Evolutionary conservation across 2,113 vertebrate species (phyloP).

Genomic region (Neolamprologus sp.): DNA sequence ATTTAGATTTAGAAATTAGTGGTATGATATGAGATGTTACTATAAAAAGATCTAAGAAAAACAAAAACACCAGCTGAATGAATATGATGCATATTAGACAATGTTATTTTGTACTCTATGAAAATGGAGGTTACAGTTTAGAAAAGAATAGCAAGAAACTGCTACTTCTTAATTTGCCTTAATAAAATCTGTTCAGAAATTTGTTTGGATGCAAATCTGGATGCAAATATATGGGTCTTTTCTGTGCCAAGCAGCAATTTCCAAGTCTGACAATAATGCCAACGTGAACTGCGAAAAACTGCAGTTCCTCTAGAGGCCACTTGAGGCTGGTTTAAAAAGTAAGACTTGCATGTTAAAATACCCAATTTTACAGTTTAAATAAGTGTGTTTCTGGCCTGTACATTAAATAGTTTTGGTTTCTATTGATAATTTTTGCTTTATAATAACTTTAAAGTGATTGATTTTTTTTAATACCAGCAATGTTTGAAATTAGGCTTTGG

Average conservation of each 20-base stretch:
- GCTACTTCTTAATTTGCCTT: neutral
- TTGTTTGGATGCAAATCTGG: neutral
- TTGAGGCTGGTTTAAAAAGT: neutral
- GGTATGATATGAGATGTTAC: neutral
- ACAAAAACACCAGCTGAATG: neutral
- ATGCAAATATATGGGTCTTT: neutral
- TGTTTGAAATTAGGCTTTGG: neutral
- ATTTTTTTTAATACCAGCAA: neutral
- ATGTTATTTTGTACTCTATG: neutral
- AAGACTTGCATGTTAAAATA: neutral
- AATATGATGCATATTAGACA: neutral
- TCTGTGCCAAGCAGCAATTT: neutral
- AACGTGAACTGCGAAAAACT: neutral
- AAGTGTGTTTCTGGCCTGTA: neutral
- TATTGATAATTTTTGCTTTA: accelerated
- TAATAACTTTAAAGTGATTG: neutral
- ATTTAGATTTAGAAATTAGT: neutral
- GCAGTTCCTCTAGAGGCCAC: neutral
- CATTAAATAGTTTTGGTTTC: neutral
- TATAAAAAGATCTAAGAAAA: neutral
- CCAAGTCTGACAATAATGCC: neutral
- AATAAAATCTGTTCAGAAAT: accelerated
- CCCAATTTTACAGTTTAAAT: neutral
- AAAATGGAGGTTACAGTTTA: neutral
- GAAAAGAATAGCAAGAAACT: neutral